Evolutionary conservation across 2,797 vertebrate genomes (phyloP), one percentile per base, ranked within the genome.

Genomic region (Acanthopagrus latus): DNA sequence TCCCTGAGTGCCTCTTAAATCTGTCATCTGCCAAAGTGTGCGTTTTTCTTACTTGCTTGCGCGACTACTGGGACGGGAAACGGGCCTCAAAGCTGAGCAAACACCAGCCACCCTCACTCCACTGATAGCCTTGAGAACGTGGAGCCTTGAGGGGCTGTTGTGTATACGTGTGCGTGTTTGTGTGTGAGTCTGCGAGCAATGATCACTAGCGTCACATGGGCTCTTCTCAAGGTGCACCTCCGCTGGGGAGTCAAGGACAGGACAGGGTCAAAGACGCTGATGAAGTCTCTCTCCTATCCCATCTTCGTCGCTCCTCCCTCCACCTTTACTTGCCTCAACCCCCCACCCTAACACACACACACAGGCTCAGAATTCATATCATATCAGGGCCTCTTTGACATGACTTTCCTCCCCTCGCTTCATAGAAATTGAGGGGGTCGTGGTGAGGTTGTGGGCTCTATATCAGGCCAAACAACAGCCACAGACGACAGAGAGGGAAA

Each of bases 11-110:
- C 27, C 41, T 5, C 51, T 77, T 13, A 54, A 20, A 33, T 50
- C 21, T 67, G 44, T 64, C 1, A 20, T 66, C 60, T 1, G 13
- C 55, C 55, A 57, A 57, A 41, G 23, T 68, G 59, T 55, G 44
- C 41, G 1, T 57, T 63, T 57, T 47, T 41, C 56, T 74, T 47
- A 27, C 4, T 8, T 9, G 57, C 70, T 63, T n/a, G 2, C 10
- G 63, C 62, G 63, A 52, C 75, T 33, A 71, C 74, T 88, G 88
- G 87, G 91, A 92, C 63, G 44, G 92, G 91, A 93, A 93, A 84
- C 66, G 18, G 88, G 84, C 94, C 94, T 93, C 95, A 97, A 96
- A 97, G 96, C 96, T 96, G 95, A 95, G 95, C 94, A 97, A 97
- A 98, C 96, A 97, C 78, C 79, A 76, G 74, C 86, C 86, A 81